Base-by-base conservation (phyloP, 2,888 invertebrate genomes). In the Argyresthia albistria region DNA sequence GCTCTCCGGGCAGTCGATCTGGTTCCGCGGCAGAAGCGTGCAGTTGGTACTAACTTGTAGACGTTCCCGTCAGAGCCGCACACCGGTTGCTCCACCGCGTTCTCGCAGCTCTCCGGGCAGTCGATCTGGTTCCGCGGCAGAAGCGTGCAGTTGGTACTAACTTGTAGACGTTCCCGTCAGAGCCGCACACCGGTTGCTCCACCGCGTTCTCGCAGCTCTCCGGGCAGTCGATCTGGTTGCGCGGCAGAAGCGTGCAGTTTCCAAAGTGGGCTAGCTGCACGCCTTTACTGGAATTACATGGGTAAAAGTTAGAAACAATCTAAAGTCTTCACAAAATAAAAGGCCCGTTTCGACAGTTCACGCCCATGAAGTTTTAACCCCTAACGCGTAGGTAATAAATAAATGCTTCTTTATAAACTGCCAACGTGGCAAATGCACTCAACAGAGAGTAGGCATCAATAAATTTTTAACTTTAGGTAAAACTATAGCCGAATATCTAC, bases 1-100 rank as follows among this genome's bases (percentile, higher is more conserved):
- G 62, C 82, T 89, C 7, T 88, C 86, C 0, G 89, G 88, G 4
- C 90, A 90, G 58, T 90, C 81, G 69, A 89, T 75, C 73, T 94
- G 93, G 47, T 91, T 88, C 58, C 92, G 91, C 56, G 96, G 90
- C 63, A 96, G 89, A 55, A 92, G 87, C 8, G 95, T 94, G 76
- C 97, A n/a, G n/a, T n/a, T n/a, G n/a, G n/a, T n/a, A 69, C 76
- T 83, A 76, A 93, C 91, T 90, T 92, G 78, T 96, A 96, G 57
- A 95, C 95, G 67, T 96, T 96, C 60, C 96, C 95, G 73, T 96
- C 96, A 39, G 95, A 95, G 8, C 95, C 96, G 68, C 96, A 96
- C 57, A 95, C 91, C n/a, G 95, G 95, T 64, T 93, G 79, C 14
- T 87, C 87, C 0, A 84, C 67, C 0, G 90, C 88, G 52, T 91